A percentile compares a stretch with the other conserved stretches of the same genome.
Evolutionary conservation across 2,888 invertebrate genomes (phyloP).

Genomic region (Minunthozetes semirufus): DNA sequence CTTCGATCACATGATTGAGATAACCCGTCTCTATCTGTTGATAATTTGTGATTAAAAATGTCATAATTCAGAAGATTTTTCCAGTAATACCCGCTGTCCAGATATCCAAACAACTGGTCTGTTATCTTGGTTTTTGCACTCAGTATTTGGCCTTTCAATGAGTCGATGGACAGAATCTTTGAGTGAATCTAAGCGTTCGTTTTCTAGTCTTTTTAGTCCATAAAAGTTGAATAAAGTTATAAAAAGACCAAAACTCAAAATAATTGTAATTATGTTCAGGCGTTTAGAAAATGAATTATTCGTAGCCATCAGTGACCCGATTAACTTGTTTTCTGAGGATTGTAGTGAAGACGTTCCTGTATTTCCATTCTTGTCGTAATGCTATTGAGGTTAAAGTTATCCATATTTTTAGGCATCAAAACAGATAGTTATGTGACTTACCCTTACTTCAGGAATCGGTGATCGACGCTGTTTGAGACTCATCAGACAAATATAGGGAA

Average conservation of each 20-base stretch:
- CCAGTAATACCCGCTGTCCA: slow-evolving; percentile 24
- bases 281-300: slow-evolving; percentile 21
- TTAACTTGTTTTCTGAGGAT: slow-evolving; percentile 9
- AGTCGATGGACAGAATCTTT: background rate
- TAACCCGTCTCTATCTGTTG: slow-evolving; percentile 57
- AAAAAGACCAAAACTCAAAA: background rate
- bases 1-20: slow-evolving; percentile 70
- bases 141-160: background rate
- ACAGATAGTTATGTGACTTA: background rate
- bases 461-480: background rate
- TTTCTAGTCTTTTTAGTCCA: background rate
- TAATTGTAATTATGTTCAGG: background rate
- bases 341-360: background rate
- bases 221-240: slow-evolving; percentile 20
- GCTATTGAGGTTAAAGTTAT: slow-evolving; percentile 3
- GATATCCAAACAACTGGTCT: slow-evolving; percentile 32
- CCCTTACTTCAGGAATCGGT: slow-evolving; percentile 7
- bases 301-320: background rate
- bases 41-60: background rate
- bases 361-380: slow-evolving; percentile 12
- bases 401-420: background rate
- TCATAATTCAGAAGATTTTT: background rate
- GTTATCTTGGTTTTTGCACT: background rate
- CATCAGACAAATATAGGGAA: background rate
- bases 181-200: slow-evolving; percentile 10